Conservation (phyloP, 2,113 vertebrate species). For the Hydrolagus affinis region DNA sequence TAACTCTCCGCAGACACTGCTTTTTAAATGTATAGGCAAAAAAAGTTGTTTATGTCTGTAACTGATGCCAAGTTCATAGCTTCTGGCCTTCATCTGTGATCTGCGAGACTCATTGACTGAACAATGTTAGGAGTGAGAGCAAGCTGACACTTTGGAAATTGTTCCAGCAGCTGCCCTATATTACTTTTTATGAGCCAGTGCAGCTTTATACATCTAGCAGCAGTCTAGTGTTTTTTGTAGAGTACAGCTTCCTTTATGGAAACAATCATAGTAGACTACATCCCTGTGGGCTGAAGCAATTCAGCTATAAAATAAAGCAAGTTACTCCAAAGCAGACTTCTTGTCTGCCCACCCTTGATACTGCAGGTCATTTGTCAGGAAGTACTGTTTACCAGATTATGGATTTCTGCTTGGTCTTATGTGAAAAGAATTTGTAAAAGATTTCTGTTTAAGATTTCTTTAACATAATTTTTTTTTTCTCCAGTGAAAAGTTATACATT, state of each 20-base stretch:
- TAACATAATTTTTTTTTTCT: too few relatives aligned
- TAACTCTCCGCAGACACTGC: neutral
- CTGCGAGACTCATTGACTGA: neutral
- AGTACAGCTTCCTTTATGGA: slow-evolving; percentile 6
- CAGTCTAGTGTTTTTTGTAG: neutral
- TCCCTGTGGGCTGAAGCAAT: neutral
- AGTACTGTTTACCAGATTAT: neutral
- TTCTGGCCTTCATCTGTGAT: neutral
- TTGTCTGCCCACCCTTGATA: neutral
- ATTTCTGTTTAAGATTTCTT: neutral
- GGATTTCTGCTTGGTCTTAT: neutral
- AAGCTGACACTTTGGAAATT: neutral
- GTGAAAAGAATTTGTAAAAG: neutral
- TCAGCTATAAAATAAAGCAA: neutral
- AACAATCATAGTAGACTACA: neutral
- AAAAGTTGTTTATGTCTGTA: neutral
- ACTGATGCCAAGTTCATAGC: neutral
- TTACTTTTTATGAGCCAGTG: too few relatives aligned
- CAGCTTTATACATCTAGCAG: too few relatives aligned
- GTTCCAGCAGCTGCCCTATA: too few relatives aligned
- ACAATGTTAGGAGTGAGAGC: too few relatives aligned
- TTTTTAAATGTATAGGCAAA: neutral
- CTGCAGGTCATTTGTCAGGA: neutral
- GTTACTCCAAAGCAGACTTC: neutral
- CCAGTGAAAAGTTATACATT: neutral